Conservation (phyloP, 2,797 vertebrate species). For the Pipistrellus kuhlii region DNA sequence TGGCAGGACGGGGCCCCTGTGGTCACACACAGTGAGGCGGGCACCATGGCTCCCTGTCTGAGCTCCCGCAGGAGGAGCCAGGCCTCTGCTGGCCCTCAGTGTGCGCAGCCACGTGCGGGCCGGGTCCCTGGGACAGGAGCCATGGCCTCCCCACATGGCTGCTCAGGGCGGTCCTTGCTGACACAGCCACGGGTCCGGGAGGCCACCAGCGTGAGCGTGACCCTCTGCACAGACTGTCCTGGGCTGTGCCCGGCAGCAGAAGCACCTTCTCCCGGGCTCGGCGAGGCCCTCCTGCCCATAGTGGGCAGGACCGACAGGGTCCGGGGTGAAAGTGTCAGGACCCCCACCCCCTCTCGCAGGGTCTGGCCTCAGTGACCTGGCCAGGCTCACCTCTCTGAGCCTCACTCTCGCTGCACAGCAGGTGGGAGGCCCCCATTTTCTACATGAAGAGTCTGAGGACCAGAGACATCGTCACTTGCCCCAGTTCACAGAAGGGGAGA, state of each 20-base stretch:
- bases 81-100: too few species aligned
- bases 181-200: background rate
- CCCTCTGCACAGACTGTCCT: background rate
- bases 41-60: too few species aligned
- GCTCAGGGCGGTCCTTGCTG: background rate
- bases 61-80: too few species aligned
- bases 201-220: background rate
- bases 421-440: background rate
- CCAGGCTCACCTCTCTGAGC: too few species aligned
- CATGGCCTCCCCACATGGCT: accelerated
- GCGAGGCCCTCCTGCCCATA: background rate
- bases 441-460: background rate
- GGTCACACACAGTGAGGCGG: too few species aligned
- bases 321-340: background rate
- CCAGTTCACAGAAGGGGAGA: background rate
- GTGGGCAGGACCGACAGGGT: background rate
- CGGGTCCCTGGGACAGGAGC: background rate
- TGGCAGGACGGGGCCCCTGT: too few species aligned
- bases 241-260: background rate
- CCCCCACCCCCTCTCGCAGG: background rate
- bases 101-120: too few species aligned
- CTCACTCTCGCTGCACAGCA: background rate
- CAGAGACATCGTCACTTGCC: background rate
- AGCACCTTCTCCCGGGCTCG: accelerated
- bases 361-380: background rate